A percentile compares a stretch with the other conserved stretches of the same genome.
These are phyloP conservation scores for Aphidius gifuensis DNA, from an alignment of 1,140 invertebrate genomes.

Conservation along the genomic window DNA sequence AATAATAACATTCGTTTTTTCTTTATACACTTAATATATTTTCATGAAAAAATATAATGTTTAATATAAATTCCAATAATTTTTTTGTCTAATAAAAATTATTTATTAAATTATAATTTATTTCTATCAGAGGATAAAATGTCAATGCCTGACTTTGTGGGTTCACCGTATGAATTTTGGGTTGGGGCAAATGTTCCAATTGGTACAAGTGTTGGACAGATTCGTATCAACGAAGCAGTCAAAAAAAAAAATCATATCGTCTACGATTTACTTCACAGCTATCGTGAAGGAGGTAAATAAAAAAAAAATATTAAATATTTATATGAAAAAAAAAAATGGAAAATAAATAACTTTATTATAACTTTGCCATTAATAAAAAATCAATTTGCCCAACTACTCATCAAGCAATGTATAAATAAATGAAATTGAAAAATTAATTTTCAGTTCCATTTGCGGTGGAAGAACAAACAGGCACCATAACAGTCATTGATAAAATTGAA, in stretches of 20 bases:
- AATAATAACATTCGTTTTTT: neutral
- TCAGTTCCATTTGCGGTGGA: constrained; percentile 87
- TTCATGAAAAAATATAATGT: neutral
- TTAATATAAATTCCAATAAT: constrained; percentile 4
- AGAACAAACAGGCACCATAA: constrained; percentile 82
- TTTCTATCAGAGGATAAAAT: constrained; percentile 12
- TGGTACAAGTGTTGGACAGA: constrained; percentile 83
- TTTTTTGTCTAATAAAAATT: no score
- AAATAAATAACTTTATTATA: no score
- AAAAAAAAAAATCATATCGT: constrained; percentile 65
- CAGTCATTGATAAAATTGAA: constrained; percentile 72
- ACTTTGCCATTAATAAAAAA: no score
- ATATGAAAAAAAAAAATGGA: no score
- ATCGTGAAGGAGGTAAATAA: constrained; percentile 72
- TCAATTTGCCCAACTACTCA: neutral
- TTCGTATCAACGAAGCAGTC: constrained; percentile 68
- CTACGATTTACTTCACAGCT: constrained; percentile 76
- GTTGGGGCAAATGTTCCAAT: constrained; percentile 78
- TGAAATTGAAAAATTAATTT: constrained; percentile 25
- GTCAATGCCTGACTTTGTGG: constrained; percentile 75
- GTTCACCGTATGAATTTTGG: constrained; percentile 87
- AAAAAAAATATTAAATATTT: constrained; percentile 6
- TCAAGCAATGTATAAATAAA: neutral
- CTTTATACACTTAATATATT: neutral
- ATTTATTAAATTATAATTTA: neutral